Conservation (phyloP, 2,888 invertebrate species). For the Caenorhabditis virilis region DNA sequence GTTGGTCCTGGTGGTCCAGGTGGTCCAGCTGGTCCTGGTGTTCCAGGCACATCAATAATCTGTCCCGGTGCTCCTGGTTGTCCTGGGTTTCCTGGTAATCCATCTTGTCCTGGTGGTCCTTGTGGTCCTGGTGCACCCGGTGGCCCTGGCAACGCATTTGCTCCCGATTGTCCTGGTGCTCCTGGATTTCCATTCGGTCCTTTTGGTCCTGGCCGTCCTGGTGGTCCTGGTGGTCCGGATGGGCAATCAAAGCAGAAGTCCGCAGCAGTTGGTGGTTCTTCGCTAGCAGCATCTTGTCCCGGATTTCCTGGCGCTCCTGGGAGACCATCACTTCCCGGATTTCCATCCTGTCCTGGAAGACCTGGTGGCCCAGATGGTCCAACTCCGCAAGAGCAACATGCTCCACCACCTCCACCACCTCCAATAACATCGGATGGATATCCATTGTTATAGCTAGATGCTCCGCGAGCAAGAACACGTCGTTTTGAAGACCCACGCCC, state of each 20-base stretch:
- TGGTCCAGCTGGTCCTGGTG: slow-evolving; percentile 50
- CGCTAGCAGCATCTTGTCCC: slow-evolving; percentile 40
- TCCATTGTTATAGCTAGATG: slow-evolving; percentile 34
- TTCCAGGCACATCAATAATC: slow-evolving; percentile 35
- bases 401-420: slow-evolving; percentile 20
- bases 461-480: slow-evolving; percentile 44
- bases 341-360: slow-evolving; percentile 38
- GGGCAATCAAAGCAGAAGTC: slow-evolving; percentile 47
- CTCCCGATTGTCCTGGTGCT: slow-evolving; percentile 40
- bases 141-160: slow-evolving; percentile 48
- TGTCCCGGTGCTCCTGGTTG: slow-evolving; percentile 43
- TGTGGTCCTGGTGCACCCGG: slow-evolving; percentile 52
- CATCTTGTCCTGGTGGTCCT: slow-evolving; percentile 52
- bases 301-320: slow-evolving; percentile 45
- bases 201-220: slow-evolving; percentile 43
- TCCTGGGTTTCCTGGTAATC: slow-evolving; percentile 50
- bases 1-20: slow-evolving; percentile 44
- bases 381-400: slow-evolving; percentile 43
- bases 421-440: slow-evolving; percentile 14
- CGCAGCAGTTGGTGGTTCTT: slow-evolving; percentile 33
- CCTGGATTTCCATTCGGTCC: slow-evolving; percentile 56
- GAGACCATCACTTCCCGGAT: slow-evolving; percentile 41
- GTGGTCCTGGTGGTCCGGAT: slow-evolving; percentile 49
- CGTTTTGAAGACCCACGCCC: slow-evolving; percentile 10
- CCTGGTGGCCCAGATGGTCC: slow-evolving; percentile 42